Conservation (phyloP, 92 coral and sea anemone genomes). For the Plumapathes pennacea region DNA sequence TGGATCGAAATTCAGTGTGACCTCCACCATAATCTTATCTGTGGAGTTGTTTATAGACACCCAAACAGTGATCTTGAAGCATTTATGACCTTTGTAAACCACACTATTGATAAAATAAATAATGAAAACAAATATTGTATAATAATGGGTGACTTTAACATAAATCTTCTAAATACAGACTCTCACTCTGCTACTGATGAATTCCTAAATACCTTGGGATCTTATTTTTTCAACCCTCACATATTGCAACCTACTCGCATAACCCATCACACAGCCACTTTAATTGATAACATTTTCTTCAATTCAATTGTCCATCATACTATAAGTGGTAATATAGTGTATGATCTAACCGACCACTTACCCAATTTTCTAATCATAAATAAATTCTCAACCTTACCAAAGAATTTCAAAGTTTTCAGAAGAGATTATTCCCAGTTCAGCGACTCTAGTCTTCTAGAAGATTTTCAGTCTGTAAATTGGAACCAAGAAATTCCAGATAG, state of each 20-base stretch:
- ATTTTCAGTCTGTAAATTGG: conserved; percentile 26
- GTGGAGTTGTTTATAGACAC: conserved; percentile 58
- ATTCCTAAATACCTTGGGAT: conserved; percentile 31
- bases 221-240: conserved; percentile 42
- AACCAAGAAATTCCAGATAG: conserved; percentile 3
- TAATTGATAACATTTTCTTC: conserved; percentile 60
- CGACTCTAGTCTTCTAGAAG: conserved; percentile 15
- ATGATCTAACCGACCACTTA: conserved; percentile 43
- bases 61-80: conserved; percentile 25
- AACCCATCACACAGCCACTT: conserved; percentile 50
- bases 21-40: conserved; percentile 30
- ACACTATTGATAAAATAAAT: conserved; percentile 16
- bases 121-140: conserved; percentile 34
- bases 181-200: conserved; percentile 47
- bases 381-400: conserved; percentile 25
- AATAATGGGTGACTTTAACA: conserved; percentile 45
- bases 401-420: conserved; percentile 15
- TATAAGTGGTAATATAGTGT: conserved; percentile 49
- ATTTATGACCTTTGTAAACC: conserved; percentile 25
- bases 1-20: conserved; percentile 44
- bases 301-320: conserved; percentile 45
- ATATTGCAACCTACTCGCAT: conserved; percentile 49
- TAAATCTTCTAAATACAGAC: conserved; percentile 34
- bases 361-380: conserved; percentile 52
- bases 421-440: conserved; percentile 37